Base-by-base conservation (phyloP, 2,888 invertebrate genomes). In the Venustoraphidia nigricollis region DNA sequence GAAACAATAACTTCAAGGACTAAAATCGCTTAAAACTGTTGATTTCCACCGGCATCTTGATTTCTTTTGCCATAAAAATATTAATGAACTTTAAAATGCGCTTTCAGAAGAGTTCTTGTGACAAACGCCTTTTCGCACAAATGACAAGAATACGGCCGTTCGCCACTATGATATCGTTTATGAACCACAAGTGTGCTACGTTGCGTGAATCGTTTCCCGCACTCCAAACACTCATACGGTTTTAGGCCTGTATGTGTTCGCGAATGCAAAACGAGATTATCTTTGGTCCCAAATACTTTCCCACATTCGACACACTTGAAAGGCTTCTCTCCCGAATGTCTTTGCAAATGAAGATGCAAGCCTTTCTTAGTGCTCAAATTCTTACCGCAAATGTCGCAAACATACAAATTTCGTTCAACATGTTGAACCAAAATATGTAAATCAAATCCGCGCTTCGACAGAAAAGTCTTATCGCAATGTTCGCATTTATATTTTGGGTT, bases 131-230 rank as follows among this genome's bases (percentile, higher is more conserved):
- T 52, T 9, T 52, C 50, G 45, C 47, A 47, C 10, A 47, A 38
- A 36, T 27, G 34, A 36, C 47, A 47, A 10, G 34, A 11, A 11
- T 34, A 51, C 41, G 50, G 40, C 34, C 50, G 10, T 39, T 47
- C 44, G 13, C 45, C 34, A 9, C 41, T 35, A 45, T 52, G 76
- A 51, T 71, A 73, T 38, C 76, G 60, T 37, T 66, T 65, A 56
- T 77, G 76, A 2, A 72, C 67, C 1, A 72, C 72, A 37, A 77
- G 55, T 0, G 75, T 72, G 48, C 71, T 73, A 53, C 71, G 71
- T 51, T 77, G 71, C 41, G 74, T 74, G 55, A 77, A 78, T 1
- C 69, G 60, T 17, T 46, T 44, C 11, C 40, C 51, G 42, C 51
- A 51, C 8, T 34, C 38, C 3, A 10, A 36, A 41, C 51, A 51